These are phyloP conservation scores for Lymantria monacha DNA, from an alignment of 2,888 invertebrate genomes.

Conservation along the genomic window DNA sequence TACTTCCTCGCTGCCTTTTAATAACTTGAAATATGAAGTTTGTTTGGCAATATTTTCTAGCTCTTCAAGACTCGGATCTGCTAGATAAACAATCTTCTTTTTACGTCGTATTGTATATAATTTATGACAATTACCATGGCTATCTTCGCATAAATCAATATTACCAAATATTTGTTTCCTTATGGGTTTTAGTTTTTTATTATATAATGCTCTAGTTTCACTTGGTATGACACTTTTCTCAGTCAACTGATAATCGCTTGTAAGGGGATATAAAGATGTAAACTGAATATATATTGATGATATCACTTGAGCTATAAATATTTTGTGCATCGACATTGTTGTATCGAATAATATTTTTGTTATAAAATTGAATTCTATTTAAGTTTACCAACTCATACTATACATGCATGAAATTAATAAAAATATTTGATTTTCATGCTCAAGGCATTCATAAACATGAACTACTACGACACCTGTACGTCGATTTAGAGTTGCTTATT, in stretches of 20 bases:
- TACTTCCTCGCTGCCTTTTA: too few species aligned
- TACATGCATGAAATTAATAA: not conserved
- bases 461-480: not conserved
- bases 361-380: not conserved
- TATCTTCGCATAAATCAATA: conserved; percentile 5
- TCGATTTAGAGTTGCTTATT: too few species aligned
- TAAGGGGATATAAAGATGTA: not conserved
- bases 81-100: not conserved
- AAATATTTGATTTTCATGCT: not conserved
- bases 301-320: not conserved
- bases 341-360: not conserved
- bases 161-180: not conserved
- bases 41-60: not conserved
- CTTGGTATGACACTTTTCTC: not conserved
- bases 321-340: not conserved
- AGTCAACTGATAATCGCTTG: not conserved
- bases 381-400: too few species aligned
- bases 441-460: not conserved
- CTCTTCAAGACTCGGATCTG: not conserved
- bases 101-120: not conserved
- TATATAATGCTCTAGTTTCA: not conserved
- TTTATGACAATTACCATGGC: conserved; percentile 1
- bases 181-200: not conserved
- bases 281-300: not conserved
- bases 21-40: not conserved